A percentile compares a stretch with the other conserved stretches of the same genome.
These are phyloP conservation scores for Poecile atricapillus DNA, from an alignment of 2,113 vertebrate genomes.

Conservation along the genomic window DNA sequence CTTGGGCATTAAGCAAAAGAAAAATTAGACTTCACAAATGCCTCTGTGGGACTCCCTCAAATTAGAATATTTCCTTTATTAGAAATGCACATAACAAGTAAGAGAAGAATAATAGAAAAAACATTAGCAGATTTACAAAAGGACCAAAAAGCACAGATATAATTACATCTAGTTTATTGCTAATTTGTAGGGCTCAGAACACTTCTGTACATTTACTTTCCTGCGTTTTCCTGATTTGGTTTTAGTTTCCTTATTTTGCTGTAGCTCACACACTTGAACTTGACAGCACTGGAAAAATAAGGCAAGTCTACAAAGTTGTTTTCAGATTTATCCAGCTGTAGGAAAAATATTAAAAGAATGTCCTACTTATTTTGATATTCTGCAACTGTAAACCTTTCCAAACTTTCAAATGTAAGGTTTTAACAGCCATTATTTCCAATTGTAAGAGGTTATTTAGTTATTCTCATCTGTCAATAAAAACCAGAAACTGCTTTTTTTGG, in stretches of 20 bases:
- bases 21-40: conserved; percentile 31
- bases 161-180: not conserved
- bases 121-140: not conserved
- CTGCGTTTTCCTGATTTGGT: not conserved
- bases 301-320: not conserved
- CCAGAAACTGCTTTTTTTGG: not conserved
- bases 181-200: not conserved
- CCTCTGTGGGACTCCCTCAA: not conserved
- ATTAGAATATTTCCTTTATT: not conserved
- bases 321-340: not conserved
- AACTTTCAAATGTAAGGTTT: conserved; percentile 1
- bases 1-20: not conserved
- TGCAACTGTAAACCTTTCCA: not conserved
- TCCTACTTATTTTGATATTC: conserved; percentile 12
- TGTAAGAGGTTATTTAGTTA: not conserved
- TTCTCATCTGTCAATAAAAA: not conserved
- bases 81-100: not conserved
- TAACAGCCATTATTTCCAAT: not conserved
- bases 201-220: not conserved
- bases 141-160: not conserved
- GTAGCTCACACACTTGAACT: not conserved
- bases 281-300: not conserved
- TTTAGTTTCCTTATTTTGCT: not conserved
- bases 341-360: not conserved
- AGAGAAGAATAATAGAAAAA: not conserved